phyloP scores from a whole-genome alignment of 2,888 invertebrate genomes.

The Drosophila neotestacea region DNA sequence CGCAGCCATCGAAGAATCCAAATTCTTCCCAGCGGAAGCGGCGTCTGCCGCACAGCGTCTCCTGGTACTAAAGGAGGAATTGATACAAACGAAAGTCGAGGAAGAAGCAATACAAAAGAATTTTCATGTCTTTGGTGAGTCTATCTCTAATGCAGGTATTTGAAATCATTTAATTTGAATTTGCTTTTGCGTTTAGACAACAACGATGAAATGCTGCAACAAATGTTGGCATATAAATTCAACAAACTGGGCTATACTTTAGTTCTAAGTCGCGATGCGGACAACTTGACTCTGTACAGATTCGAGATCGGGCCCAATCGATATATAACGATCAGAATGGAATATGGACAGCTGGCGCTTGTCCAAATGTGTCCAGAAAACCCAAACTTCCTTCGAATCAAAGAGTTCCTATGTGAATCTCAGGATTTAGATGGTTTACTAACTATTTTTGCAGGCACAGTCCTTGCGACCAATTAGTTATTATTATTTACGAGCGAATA shows the following conservation, averaged over 20 bases:
- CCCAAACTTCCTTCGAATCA: conserved; percentile 29
- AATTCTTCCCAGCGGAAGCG: neutral
- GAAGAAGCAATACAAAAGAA: neutral
- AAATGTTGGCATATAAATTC: conserved; percentile 3
- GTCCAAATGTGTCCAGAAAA: conserved; percentile 37
- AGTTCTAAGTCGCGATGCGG: neutral
- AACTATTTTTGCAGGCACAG: neutral
- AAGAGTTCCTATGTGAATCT: conserved; percentile 17
- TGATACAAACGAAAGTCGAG: conserved; percentile 1
- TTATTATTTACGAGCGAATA: neutral
- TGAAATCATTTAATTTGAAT: neutral
- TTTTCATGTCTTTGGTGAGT: conserved; percentile 13
- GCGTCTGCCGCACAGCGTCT: neutral
- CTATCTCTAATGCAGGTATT: neutral
- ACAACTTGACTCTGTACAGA: conserved; percentile 10
- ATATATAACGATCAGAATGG: conserved; percentile 7
- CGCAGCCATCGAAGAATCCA: neutral
- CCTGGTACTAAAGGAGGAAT: neutral
- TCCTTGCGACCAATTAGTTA: neutral
- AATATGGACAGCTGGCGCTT: conserved; percentile 9
- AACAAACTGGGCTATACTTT: conserved; percentile 21
- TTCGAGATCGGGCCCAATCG: conserved; percentile 14
- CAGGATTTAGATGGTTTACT: conserved; percentile 57
- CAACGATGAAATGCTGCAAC: neutral
- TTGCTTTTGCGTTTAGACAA: neutral